These are phyloP conservation scores for Agonopterix subpropinquella DNA, from an alignment of 2,888 invertebrate species.

Conservation along the genomic window DNA sequence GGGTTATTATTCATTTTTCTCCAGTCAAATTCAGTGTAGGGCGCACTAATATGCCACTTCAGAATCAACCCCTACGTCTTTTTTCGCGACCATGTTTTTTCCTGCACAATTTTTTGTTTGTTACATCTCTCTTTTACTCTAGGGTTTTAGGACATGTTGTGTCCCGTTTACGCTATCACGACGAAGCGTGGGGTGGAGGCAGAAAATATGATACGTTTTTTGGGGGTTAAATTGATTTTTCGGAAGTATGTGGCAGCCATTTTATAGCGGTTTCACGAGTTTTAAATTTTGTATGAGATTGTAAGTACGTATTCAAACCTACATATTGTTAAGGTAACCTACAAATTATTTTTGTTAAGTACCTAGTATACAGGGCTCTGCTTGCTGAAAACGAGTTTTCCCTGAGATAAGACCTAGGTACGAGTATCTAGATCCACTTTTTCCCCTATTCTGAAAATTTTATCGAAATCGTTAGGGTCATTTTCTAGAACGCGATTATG, in stretches of 20 bases:
- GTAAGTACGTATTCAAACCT: too few species aligned
- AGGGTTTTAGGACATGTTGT: constrained; percentile 5
- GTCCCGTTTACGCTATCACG: constrained; percentile 48
- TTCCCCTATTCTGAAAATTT: too few species aligned
- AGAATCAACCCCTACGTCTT: constrained; percentile 62
- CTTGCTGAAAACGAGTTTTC: too few species aligned
- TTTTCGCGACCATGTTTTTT: constrained; percentile 72
- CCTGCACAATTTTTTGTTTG: constrained; percentile 64
- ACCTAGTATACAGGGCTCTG: too few species aligned
- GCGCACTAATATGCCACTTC: constrained; percentile 67
- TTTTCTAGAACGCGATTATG: too few species aligned
- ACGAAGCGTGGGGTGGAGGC: constrained; percentile 56
- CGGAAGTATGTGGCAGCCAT: constrained; percentile 64
- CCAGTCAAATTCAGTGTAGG: constrained; percentile 54
- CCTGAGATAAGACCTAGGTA: too few species aligned
- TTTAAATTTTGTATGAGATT: not conserved
- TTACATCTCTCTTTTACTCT: constrained; percentile 30
- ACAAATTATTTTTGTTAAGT: too few species aligned
- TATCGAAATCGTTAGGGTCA: too few species aligned
- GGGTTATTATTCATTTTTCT: constrained; percentile 70
- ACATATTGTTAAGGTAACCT: too few species aligned
- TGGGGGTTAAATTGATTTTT: constrained; percentile 71
- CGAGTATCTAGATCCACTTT: too few species aligned
- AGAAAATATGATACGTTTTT: constrained; percentile 73
- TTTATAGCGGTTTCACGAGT: constrained; percentile 36